Base-by-base conservation (phyloP, 2,113 vertebrate species). In the Chamaetylas fuelleborni region DNA sequence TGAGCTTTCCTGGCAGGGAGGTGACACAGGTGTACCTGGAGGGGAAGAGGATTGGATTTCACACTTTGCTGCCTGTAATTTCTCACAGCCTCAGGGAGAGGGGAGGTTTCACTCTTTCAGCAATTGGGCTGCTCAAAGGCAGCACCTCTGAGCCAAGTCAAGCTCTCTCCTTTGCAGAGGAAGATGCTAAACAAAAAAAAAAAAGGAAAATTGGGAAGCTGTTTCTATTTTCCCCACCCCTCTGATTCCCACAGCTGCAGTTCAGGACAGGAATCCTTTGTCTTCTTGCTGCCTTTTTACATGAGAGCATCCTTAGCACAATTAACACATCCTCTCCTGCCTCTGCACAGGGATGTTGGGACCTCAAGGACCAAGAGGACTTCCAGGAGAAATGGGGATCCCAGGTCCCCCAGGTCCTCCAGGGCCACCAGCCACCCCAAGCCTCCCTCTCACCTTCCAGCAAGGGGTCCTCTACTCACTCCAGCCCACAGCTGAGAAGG, bases 401-500 rank as follows among this genome's bases (percentile, higher is more conserved):
- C 98, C 98, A 0, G 99, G 99, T 2, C 98, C 97, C 22, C 98
- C 98, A 1, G 99, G 99, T 10, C 98, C 97, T 12, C 99, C 99
- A 0, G 98, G 99, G 36, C 98, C 98, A 94, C 98, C 66, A 88
- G 99, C 95, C 69, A 97, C 93, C 31, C 98, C 89, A 14, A 97
- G 96, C 81, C 92, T 82, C 71, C 96, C 95, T 31, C 73, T 96
- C 8, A 94, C 92, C 28, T 86, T 97, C 83, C 97, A 98, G 2
- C 98, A 98, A 66, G 99, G 99, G 1, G 98, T 99, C 51, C 98
- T 98, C 83, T 99, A 99, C 94, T 98, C 98, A 1, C 92, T 99
- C 36, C 98, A 98, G 87, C 97, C 97, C 7, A 95, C 96, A 25
- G 92, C 96, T 20, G 97, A 98, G 69, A 97, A 97, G 95, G 98